A percentile compares a stretch with the other conserved stretches of the same genome.
These are phyloP conservation scores for Enteromius viviparus DNA, from an alignment of 2,797 vertebrate genomes.

Conservation along the genomic window DNA sequence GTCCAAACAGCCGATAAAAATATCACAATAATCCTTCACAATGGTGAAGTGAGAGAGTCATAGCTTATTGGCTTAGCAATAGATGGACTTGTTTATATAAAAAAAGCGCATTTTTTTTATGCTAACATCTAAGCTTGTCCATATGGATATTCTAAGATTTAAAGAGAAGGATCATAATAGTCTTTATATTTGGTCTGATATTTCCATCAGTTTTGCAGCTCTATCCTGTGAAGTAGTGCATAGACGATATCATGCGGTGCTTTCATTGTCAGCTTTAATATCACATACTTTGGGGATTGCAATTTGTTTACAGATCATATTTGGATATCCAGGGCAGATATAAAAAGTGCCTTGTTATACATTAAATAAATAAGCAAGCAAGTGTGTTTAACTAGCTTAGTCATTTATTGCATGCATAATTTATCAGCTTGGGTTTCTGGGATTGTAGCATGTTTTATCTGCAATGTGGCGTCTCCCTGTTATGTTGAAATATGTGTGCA, in stretches of 20 bases:
- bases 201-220: neutral
- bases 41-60: neutral
- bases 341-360: slow-evolving; percentile 7
- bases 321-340: neutral
- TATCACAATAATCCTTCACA: neutral
- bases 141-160: neutral
- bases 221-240: neutral
- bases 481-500: neutral
- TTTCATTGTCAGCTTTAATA: slow-evolving; percentile 5
- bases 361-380: slow-evolving; percentile 12
- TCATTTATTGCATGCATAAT: slow-evolving; percentile 16
- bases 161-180: neutral
- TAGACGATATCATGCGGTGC: neutral
- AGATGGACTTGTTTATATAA: no score
- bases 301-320: neutral
- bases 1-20: neutral
- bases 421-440: slow-evolving; percentile 3
- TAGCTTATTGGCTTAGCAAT: neutral
- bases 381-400: slow-evolving; percentile 21
- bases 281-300: neutral
- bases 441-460: slow-evolving; percentile 1
- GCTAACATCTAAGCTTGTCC: neutral
- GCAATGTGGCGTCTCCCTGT: neutral
- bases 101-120: no score
- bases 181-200: neutral